Percentiles rank a stretch among this genome's conserved stretches.
Evolutionary conservation across 2,113 vertebrate genomes (phyloP).

Genomic region (Anoplopoma fimbria): DNA sequence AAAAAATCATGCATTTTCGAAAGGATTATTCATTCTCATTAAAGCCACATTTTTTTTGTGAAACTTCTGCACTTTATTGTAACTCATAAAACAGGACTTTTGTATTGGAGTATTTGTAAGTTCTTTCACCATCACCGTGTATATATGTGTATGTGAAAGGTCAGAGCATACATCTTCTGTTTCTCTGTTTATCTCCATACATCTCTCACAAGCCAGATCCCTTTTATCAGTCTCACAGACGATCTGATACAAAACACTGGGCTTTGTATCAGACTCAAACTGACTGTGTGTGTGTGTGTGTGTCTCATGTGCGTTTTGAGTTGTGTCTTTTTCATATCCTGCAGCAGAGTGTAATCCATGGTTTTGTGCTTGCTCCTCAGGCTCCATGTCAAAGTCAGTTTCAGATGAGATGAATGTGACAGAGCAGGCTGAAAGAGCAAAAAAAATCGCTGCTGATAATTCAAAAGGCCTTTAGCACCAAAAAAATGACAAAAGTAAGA

Average conservation of each 20-base stretch:
- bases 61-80: background rate
- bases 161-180: background rate
- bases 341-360: constrained; percentile 53
- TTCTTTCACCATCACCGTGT: background rate
- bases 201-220: constrained; percentile 29
- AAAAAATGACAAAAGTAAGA: constrained; percentile 29
- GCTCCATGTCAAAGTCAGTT: constrained; percentile 73
- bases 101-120: background rate
- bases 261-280: constrained; percentile 21
- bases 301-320: constrained; percentile 1
- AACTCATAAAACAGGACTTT: background rate
- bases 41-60: background rate
- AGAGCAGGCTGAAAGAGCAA: constrained; percentile 53
- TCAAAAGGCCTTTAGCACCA: constrained; percentile 51
- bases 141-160: background rate
- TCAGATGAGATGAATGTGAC: constrained; percentile 65
- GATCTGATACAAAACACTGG: constrained; percentile 23
- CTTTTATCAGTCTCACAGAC: constrained; percentile 44
- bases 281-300: background rate
- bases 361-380: constrained; percentile 62
- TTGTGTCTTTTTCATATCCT: constrained; percentile 8
- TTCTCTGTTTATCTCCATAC: constrained; percentile 8
- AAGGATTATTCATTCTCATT: background rate
- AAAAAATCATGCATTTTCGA: background rate
- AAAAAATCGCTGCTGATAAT: constrained; percentile 51